A percentile compares a stretch with the other conserved stretches of the same genome.
Conservation (phyloP, 2,888 invertebrate species). For the Muschampia staudingeri region DNA sequence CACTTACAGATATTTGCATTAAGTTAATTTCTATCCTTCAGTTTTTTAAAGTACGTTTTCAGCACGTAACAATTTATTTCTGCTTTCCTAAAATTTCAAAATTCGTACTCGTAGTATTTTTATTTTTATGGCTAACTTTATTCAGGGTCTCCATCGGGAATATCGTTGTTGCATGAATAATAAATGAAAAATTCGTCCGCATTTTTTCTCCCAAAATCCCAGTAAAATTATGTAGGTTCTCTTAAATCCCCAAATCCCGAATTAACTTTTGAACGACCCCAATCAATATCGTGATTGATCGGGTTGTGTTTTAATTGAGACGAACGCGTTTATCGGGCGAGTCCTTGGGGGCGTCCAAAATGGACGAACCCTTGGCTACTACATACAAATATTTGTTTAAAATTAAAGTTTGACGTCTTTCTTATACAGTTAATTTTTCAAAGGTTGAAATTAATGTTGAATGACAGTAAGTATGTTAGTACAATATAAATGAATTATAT, state of each 20-base stretch:
- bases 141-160: not conserved
- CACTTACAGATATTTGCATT: no score
- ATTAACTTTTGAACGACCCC: slow-evolving; percentile 73
- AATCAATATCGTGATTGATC: slow-evolving; percentile 82
- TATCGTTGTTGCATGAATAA: slow-evolving; percentile 9
- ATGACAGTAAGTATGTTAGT: not conserved
- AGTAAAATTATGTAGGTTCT: slow-evolving; percentile 28
- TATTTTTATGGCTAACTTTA: not conserved
- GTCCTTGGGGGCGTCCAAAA: slow-evolving; percentile 74
- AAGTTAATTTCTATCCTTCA: no score
- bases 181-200: slow-evolving; percentile 1
- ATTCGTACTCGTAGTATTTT: no score
- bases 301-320: slow-evolving; percentile 79
- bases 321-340: slow-evolving; percentile 77
- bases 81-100: no score
- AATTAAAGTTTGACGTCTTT: not conserved
- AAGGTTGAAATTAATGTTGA: no score
- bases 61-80: no score
- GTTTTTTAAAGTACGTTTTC: no score
- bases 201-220: slow-evolving; percentile 14
- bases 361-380: slow-evolving; percentile 64
- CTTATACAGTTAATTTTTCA: no score
- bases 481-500: no score
- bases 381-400: not conserved
- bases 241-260: slow-evolving; percentile 56